These are phyloP conservation scores for Osedax frankpressi DNA, from an alignment of 2,888 invertebrate species.

Conservation along the genomic window DNA sequence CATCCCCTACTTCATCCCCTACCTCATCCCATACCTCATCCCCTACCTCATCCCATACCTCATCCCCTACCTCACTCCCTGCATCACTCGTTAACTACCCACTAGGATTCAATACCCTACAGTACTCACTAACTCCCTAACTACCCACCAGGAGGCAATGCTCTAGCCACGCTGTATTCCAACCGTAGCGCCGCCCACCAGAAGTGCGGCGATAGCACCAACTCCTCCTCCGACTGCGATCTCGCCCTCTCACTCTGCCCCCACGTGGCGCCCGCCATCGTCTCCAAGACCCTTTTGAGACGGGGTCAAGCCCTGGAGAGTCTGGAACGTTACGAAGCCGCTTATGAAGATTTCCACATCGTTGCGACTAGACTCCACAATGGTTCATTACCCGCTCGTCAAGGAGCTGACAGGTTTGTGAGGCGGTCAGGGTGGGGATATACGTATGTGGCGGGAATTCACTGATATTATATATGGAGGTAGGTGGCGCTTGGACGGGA, in stretches of 20 bases:
- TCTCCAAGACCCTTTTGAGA: not conserved
- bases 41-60: no score
- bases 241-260: not conserved
- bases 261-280: not conserved
- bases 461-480: no score
- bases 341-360: not conserved
- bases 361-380: not conserved
- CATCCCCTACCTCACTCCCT: no score
- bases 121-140: no score
- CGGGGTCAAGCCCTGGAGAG: not conserved
- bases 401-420: not conserved
- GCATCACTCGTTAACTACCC: no score
- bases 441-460: no score
- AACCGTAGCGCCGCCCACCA: not conserved
- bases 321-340: not conserved
- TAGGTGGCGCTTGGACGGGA: no score
- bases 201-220: not conserved
- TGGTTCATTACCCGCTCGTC: not conserved
- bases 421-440: no score
- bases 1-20: no score
- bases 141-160: not conserved
- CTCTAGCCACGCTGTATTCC: not conserved
- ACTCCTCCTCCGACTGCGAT: not conserved
- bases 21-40: no score
- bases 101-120: no score